Evolutionary conservation across 2,113 vertebrate genomes (phyloP).

Genomic region (Corapipo altera): DNA sequence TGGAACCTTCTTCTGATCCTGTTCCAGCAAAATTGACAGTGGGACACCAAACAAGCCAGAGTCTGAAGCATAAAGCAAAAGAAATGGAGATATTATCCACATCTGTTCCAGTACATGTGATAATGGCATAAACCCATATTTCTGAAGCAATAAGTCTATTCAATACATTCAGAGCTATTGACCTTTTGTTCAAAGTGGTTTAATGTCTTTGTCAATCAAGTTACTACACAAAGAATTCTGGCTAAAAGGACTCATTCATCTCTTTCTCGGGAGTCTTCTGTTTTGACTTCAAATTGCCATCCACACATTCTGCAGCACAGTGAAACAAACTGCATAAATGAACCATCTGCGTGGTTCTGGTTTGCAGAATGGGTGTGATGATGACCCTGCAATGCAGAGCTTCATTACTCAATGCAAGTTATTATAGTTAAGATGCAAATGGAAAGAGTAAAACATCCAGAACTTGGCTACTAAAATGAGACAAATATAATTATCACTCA

Average conservation of each 20-base stretch:
- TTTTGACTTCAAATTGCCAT: not conserved
- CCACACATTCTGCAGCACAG: not conserved
- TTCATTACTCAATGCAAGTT: not conserved
- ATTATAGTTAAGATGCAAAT: not conserved
- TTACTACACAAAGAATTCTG: not conserved
- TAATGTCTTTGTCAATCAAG: not conserved
- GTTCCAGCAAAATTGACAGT: conserved; percentile 85
- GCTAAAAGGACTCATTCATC: not conserved
- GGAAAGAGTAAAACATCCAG: not conserved
- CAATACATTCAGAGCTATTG: not conserved
- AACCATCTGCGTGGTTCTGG: not conserved
- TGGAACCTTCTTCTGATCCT: conserved; percentile 86
- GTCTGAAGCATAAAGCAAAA: conserved; percentile 76
- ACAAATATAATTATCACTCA: not conserved
- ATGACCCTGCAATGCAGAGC: not conserved
- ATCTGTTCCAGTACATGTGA: not conserved
- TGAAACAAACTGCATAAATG: not conserved
- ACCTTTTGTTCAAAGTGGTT: not conserved
- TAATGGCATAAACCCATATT: not conserved
- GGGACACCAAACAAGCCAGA: conserved; percentile 90
- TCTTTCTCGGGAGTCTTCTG: not conserved
- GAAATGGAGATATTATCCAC: not conserved
- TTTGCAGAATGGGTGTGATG: not conserved
- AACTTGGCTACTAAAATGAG: not conserved
- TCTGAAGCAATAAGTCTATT: not conserved